Evolutionary conservation across 2,797 vertebrate genomes (phyloP).

Genomic region (Botia kubotai): DNA sequence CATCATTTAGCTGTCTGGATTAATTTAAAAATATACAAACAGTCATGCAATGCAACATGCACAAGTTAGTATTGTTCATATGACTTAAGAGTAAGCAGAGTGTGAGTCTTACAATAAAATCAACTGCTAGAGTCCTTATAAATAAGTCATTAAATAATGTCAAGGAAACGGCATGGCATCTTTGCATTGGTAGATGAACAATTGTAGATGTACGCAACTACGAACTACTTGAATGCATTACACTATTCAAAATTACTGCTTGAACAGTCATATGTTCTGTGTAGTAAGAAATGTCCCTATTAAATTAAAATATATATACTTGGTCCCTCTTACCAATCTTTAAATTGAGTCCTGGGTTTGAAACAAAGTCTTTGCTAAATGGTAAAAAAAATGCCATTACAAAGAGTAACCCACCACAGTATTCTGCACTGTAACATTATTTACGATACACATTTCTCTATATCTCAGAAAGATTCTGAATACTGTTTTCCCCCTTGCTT

Average conservation of each 20-base stretch:
- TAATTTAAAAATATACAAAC: constrained; percentile 28
- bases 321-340: constrained; percentile 24
- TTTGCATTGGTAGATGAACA: constrained; percentile 10
- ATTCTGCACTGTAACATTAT: neutral
- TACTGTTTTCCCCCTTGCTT: neutral
- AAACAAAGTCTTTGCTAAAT: neutral
- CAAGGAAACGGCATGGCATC: constrained; percentile 28
- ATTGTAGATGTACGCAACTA: neutral
- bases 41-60: constrained; percentile 51
- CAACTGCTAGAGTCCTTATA: constrained; percentile 8
- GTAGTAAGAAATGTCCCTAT: neutral
- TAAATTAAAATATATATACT: neutral
- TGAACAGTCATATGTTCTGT: neutral
- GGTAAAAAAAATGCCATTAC: neutral
- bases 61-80: constrained; percentile 21
- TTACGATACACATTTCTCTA: neutral
- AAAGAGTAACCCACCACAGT: neutral
- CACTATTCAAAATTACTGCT: constrained; percentile 2
- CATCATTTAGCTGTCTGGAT: constrained; percentile 17
- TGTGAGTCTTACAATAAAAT: constrained; percentile 27
- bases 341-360: neutral
- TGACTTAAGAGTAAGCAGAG: constrained; percentile 36
- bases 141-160: constrained; percentile 56
- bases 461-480: neutral
- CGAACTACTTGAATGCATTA: neutral